These are phyloP conservation scores for Tineola bisselliella DNA, from an alignment of 2,888 invertebrate genomes.

Conservation along the genomic window DNA sequence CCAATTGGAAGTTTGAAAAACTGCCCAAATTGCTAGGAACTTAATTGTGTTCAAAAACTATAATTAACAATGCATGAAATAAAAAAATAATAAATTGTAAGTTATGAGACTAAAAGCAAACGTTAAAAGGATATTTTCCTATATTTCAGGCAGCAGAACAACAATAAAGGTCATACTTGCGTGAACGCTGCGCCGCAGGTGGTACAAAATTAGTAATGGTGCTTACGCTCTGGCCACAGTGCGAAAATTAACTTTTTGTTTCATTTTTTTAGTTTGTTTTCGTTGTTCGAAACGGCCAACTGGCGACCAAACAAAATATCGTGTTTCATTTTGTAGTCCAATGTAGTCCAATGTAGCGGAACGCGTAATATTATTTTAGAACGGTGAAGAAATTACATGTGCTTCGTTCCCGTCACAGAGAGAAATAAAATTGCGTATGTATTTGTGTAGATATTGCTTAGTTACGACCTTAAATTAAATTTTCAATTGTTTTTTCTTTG, in stretches of 20 bases:
- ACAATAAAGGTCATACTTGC: neutral
- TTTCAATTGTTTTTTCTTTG: too few relatives aligned
- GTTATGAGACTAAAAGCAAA: neutral
- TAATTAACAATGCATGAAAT: neutral
- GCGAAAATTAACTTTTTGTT: conserved; percentile 3
- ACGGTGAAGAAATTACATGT: neutral
- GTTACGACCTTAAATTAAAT: too few relatives aligned
- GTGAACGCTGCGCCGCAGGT: neutral
- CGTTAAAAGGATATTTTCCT: neutral
- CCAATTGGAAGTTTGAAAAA: too few relatives aligned
- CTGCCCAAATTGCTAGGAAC: neutral
- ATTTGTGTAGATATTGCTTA: too few relatives aligned
- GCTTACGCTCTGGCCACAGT: neutral
- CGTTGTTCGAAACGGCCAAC: neutral
- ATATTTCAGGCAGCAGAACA: neutral
- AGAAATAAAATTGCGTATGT: too few relatives aligned
- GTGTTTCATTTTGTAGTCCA: neutral
- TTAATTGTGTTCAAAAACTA: neutral
- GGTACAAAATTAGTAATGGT: neutral
- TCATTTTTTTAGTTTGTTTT: neutral
- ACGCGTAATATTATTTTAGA: neutral
- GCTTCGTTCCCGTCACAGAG: too few relatives aligned
- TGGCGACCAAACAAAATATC: neutral
- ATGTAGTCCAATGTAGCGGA: neutral
- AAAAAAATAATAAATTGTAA: neutral